Evolutionary conservation across 1,140 invertebrate species (phyloP).

Genomic region (Camponotus floridanus): DNA sequence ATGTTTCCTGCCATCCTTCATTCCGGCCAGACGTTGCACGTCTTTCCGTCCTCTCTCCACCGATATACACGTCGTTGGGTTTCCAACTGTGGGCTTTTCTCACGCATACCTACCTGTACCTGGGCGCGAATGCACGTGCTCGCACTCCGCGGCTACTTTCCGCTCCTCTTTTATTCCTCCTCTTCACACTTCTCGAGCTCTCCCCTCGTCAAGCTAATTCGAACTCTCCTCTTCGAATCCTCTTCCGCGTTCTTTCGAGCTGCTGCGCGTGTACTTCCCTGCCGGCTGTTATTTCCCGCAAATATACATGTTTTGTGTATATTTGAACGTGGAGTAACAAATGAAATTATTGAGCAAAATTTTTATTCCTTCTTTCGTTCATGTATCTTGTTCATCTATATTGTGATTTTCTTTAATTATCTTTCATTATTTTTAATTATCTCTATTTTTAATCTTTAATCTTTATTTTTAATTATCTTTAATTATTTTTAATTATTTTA

Average conservation of each 20-base stretch:
- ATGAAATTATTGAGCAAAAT: not conserved
- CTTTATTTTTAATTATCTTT: too few species aligned
- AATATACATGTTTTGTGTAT: not conserved
- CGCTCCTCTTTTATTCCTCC: conserved; percentile 25
- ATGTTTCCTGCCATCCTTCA: conserved; percentile 65
- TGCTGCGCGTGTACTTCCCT: conserved; percentile 42
- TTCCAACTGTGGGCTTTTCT: conserved; percentile 58
- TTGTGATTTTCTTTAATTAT: too few species aligned
- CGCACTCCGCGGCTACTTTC: conserved; percentile 17
- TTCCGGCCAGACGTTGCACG: conserved; percentile 46
- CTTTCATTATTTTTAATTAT: too few species aligned
- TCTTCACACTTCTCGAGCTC: conserved; percentile 30
- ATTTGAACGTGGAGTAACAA: not conserved
- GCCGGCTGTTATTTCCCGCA: not conserved
- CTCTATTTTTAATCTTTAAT: too few species aligned
- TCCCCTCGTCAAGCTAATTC: conserved; percentile 39
- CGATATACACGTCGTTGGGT: conserved; percentile 39
- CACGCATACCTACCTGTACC: conserved; percentile 53
- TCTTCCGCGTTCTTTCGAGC: conserved; percentile 72
- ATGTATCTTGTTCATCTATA: too few species aligned
- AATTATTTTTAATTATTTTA: too few species aligned
- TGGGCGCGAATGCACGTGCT: conserved; percentile 62
- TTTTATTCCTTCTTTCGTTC: too few species aligned
- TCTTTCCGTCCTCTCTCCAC: conserved; percentile 32
- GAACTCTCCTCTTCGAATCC: conserved; percentile 49